These are phyloP conservation scores for Micropterix aruncella DNA, from an alignment of 2,888 invertebrate species.

Conservation along the genomic window DNA sequence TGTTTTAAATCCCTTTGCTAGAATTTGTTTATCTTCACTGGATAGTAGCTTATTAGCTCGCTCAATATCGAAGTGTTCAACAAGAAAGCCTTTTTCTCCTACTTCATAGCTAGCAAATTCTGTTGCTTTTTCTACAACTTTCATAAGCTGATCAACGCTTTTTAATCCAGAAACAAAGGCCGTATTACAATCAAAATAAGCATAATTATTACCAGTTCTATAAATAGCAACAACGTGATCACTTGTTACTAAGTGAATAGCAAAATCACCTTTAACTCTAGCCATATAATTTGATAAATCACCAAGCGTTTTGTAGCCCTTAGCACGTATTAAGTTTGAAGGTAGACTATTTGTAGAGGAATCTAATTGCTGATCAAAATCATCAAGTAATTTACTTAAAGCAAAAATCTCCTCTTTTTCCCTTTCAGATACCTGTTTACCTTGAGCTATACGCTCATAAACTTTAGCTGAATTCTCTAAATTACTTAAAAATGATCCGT, in stretches of 20 bases:
- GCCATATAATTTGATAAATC: background rate
- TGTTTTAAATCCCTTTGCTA: conserved; percentile 11
- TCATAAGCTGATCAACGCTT: conserved; percentile 11
- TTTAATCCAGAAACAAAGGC: conserved; percentile 12
- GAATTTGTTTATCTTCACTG: conserved; percentile 6
- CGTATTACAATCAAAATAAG: conserved; percentile 11
- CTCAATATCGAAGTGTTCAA: background rate
- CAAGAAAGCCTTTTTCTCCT: background rate
- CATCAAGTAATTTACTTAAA: conserved; percentile 10
- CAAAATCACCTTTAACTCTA: background rate
- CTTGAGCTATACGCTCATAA: conserved; percentile 11
- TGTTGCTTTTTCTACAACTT: background rate
- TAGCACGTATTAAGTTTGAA: background rate
- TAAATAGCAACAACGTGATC: conserved; percentile 1
- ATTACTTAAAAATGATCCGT: conserved; percentile 10
- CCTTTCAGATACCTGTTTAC: conserved; percentile 10
- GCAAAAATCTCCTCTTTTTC: conserved; percentile 11
- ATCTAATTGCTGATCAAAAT: conserved; percentile 6
- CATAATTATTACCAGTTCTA: conserved; percentile 11
- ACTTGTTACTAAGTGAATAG: background rate
- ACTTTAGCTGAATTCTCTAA: conserved; percentile 11
- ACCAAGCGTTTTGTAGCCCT: background rate
- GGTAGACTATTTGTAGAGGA: background rate
- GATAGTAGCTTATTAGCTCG: background rate
- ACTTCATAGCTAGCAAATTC: background rate